Base-by-base conservation (phyloP, 2,113 vertebrate species). In the Lampris incognitus region DNA sequence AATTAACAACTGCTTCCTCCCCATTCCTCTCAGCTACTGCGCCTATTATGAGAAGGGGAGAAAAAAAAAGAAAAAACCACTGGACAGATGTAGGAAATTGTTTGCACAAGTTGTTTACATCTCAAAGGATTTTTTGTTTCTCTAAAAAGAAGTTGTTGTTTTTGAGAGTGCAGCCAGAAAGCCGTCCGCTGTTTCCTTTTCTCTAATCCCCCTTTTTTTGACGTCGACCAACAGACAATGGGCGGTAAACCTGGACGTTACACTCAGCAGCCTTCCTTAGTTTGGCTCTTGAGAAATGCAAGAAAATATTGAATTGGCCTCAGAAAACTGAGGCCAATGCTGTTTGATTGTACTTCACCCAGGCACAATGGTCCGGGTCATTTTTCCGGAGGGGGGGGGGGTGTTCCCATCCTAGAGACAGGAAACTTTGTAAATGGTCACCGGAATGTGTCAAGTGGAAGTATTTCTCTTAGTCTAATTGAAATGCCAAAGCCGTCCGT, bases 401-500 rank as follows among this genome's bases (percentile, higher is more conserved):
- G 10, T 10, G 5, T 52, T 66, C n/a, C 8, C 51, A 3, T 38
- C 38, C 40, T 42, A 44, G 40, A 69, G 44, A 50, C 9, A 72
- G 9, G 46, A 71, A 72, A 39, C 37, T 4, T 24, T 58, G 38
- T 58, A 57, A 71, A 41, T 50, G 71, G 60, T 54, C 71, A 62
- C 54, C 52, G 71, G 51, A 39, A 56, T 74, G 37, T 73, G 56
- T 79, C 13, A 68, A 82, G 83, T 80, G 50, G 56, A 78, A 63
- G 57, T 42, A 52, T 81, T 80, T 85, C 55, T 78, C 49, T 78
- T 67, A 41, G 54, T 59, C 86, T 91, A 76, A 92, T 93, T 93
- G 84, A 92, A 83, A 93, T 93, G 90, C 92, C 52, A 68, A 37
- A 55, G 57, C 51, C 72, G 62, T 93, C 77, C 80, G 81, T 86